Base-by-base conservation (phyloP, 2,888 invertebrate genomes). In the Malthinus seriepunctatus region DNA sequence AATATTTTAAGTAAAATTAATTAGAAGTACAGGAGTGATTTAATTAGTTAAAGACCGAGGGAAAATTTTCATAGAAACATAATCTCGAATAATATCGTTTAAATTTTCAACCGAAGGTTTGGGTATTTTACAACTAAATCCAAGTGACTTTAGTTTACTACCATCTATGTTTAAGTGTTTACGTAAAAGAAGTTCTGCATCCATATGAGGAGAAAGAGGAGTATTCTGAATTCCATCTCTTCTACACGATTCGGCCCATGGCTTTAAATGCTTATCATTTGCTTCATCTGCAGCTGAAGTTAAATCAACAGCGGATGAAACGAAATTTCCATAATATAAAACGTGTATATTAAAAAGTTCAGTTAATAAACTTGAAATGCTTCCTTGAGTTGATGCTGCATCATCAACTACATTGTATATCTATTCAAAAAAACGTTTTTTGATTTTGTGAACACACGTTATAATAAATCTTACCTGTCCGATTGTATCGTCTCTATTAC, bases 211-310 rank as follows among this genome's bases (percentile, higher is more conserved):
- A 60, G 93, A 92, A 1, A 96, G 82, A 1, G 95, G 95, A 12
- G 95, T 91, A 80, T 94, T 95, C 63, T 83, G 80, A 31, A 95
- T 86, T 42, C 83, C 82, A 76, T 91, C 88, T 63, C 81, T 80
- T 63, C 87, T 84, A 75, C 95, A 95, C 31, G 91, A 86, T 73
- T 90, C 90, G 0, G 94, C 94, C 96, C 96, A 96, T 11, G 95
- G 94, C 0, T 86, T 87, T 80, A 95, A 85, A 77, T 96, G 96
- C 75, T 95, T 95, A 78, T 96, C 95, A 77, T 96, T 96, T 0
- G 93, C 93, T 71, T 95, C 94, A 68, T 94, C 93, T 0, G 93
- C 90, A 4, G 93, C 88, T 7, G 86, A 85, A 1, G 84, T 84
- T 79, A 93, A 86, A 79, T 94, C 93, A 10, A 93, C 91, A 63